Conservation (phyloP, 2,113 vertebrate genomes). For the Megaptera novaeangliae region DNA sequence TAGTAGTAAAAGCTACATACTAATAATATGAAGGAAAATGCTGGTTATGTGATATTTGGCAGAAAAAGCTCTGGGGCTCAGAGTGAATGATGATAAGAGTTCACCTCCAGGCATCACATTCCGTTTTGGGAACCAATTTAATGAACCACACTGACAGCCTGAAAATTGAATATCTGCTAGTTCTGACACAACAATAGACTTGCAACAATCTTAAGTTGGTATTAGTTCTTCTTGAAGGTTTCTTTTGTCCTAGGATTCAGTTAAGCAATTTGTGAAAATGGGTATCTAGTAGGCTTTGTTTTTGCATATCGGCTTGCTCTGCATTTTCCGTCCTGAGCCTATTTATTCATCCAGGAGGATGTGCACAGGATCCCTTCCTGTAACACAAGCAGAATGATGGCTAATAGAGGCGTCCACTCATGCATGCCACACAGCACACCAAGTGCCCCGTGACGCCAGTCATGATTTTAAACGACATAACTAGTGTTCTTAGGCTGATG, state of each 20-base stretch:
- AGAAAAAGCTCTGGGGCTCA: neutral
- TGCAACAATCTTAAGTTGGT: neutral
- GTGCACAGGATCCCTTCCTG: neutral
- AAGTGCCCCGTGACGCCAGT: slow-evolving; percentile 4
- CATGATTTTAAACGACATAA: slow-evolving; percentile 59
- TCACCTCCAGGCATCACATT: neutral
- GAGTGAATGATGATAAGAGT: neutral
- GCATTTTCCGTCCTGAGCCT: fast-evolving
- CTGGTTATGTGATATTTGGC: too few relatives aligned
- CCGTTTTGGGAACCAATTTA: neutral
- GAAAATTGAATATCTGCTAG: neutral
- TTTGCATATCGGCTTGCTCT: neutral
- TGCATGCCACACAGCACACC: neutral
- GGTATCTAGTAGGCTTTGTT: too few relatives aligned
- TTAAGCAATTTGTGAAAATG: neutral
- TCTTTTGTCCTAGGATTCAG: neutral
- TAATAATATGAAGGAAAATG: neutral
- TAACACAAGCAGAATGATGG: fast-evolving
- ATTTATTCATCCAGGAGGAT: neutral
- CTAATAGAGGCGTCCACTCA: fast-evolving
- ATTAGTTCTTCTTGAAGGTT: neutral
- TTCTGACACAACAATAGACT: too few relatives aligned
- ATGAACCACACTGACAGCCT: neutral
- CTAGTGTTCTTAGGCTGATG: slow-evolving; percentile 56
- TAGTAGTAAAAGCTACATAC: neutral